A percentile compares a stretch with the other conserved stretches of the same genome.
Evolutionary conservation across 2,888 invertebrate genomes (phyloP).

Genomic region (Tridacna crocea): DNA sequence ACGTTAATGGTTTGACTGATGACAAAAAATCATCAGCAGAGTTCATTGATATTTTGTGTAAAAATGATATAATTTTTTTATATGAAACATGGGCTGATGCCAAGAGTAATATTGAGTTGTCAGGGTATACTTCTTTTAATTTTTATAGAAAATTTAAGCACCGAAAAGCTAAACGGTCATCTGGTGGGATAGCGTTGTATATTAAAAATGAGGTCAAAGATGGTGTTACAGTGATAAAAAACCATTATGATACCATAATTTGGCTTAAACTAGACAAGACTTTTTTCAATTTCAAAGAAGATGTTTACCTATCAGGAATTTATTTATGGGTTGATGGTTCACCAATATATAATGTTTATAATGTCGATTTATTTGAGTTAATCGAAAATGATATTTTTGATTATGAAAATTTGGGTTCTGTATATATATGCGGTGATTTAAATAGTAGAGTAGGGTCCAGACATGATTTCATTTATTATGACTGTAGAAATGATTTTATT

Average conservation of each 20-base stretch:
- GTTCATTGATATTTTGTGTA: background rate
- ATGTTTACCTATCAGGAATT: too few relatives aligned
- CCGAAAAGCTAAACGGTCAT: background rate
- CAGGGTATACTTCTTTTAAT: slow-evolving; percentile 12
- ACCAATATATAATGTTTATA: too few relatives aligned
- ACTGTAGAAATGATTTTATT: too few relatives aligned
- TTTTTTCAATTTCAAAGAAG: too few relatives aligned
- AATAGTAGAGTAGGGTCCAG: too few relatives aligned
- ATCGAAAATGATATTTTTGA: too few relatives aligned
- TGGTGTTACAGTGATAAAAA: background rate
- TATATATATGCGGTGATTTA: too few relatives aligned
- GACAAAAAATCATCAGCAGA: background rate
- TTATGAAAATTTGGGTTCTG: too few relatives aligned
- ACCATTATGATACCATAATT: background rate
- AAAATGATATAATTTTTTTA: slow-evolving; percentile 25
- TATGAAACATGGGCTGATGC: slow-evolving; percentile 14
- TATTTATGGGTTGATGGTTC: too few relatives aligned
- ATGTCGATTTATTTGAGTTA: too few relatives aligned
- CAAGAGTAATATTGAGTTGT: slow-evolving; percentile 12
- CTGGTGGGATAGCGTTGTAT: slow-evolving; percentile 26
- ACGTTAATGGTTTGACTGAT: background rate
- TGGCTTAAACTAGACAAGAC: too few relatives aligned
- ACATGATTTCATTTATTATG: too few relatives aligned
- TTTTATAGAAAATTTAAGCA: slow-evolving; percentile 30
- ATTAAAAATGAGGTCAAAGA: slow-evolving; percentile 2